These are phyloP conservation scores for Chrysochloris asiatica DNA, from an alignment of 2,113 vertebrate genomes.

Conservation along the genomic window DNA sequence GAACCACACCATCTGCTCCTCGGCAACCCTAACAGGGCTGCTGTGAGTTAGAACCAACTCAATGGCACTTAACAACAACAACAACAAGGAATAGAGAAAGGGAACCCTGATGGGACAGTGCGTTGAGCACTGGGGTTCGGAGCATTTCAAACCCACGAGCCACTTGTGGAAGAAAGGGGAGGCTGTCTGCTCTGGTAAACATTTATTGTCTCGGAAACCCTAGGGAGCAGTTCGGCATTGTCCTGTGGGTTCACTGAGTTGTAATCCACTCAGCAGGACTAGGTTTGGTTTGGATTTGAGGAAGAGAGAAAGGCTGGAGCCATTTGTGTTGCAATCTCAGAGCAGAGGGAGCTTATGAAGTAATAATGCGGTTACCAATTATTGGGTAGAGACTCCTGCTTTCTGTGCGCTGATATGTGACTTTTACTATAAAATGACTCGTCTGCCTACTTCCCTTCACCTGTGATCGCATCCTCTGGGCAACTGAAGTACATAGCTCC, in stretches of 20 bases:
- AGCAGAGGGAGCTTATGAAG: background rate
- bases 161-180: no score
- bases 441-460: background rate
- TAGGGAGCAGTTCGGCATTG: background rate
- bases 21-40: no score
- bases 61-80: no score
- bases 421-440: background rate
- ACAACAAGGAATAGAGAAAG: background rate
- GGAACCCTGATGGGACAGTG: background rate
- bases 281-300: no score
- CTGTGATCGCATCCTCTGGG: background rate
- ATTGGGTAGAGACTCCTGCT: background rate
- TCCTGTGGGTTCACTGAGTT: no score
- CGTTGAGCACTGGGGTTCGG: background rate
- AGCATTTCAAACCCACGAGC: background rate
- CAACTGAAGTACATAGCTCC: no score
- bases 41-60: no score
- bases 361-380: rapidly evolving
- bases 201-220: background rate
- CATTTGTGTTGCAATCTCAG: background rate
- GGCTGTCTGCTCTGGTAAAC: no score
- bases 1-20: no score
- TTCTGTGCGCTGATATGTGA: background rate
- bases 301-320: background rate
- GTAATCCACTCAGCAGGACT: no score